Conservation (phyloP, 2,797 vertebrate species). For the Intellagama lesueurii region DNA sequence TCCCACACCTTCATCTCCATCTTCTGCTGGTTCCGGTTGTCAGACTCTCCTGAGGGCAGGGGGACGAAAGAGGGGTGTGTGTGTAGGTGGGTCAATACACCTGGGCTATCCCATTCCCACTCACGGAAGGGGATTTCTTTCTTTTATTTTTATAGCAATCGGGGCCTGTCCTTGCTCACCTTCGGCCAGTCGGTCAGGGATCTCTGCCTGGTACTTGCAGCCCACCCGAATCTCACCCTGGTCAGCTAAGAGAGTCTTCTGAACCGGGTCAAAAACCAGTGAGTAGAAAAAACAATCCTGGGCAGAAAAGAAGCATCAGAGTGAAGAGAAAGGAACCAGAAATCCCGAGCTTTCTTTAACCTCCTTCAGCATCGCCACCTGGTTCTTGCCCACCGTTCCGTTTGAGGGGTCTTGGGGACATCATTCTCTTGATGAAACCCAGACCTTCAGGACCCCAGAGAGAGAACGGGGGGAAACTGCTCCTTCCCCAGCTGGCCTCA, state of each 20-base stretch:
- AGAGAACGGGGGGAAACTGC: neutral
- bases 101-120: fast-evolving
- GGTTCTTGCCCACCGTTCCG: neutral
- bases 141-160: neutral
- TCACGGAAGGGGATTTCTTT: neutral
- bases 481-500: constrained; percentile 62
- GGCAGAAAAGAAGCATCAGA: neutral
- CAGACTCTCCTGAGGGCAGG: constrained; percentile 79
- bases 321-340: neutral
- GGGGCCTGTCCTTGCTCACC: constrained; percentile 70
- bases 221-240: constrained; percentile 95
- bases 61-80: neutral
- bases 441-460: neutral
- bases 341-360: neutral
- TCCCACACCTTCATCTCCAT: constrained; percentile 97
- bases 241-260: constrained; percentile 93
- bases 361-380: neutral
- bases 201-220: constrained; percentile 95
- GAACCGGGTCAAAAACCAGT: constrained; percentile 93
- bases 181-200: constrained; percentile 90
- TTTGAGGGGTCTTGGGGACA: neutral
- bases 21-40: constrained; percentile 91
- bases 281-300: constrained; percentile 97
- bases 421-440: neutral
- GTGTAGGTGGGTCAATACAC: fast-evolving